These are phyloP conservation scores for Microtus ochrogaster DNA, from an alignment of 2,113 vertebrate species.

Conservation along the genomic window DNA sequence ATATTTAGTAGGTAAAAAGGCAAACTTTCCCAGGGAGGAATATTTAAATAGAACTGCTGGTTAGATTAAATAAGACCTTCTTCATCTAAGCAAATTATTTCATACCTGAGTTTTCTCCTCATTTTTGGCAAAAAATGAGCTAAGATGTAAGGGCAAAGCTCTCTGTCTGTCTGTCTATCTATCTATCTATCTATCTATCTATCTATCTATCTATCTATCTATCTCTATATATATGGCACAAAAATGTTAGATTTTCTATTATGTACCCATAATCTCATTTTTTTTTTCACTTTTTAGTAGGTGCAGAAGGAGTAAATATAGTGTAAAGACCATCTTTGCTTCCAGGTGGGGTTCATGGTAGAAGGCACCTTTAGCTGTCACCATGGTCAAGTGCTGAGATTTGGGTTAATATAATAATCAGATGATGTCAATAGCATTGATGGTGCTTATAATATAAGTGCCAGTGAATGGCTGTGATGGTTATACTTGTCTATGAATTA, in stretches of 20 bases:
- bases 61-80: neutral
- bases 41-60: conserved; percentile 17
- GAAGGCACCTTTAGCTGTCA: conserved; percentile 5
- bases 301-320: neutral
- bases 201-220: no score
- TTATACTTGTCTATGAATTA: neutral
- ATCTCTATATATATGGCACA: no score
- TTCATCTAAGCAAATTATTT: conserved; percentile 38
- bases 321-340: neutral
- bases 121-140: conserved; percentile 9
- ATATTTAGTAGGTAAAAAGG: conserved; percentile 32
- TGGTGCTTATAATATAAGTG: neutral
- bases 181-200: no score
- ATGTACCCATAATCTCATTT: neutral
- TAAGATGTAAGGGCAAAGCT: neutral
- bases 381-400: conserved; percentile 2
- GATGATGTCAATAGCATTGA: neutral
- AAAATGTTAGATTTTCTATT: conserved; percentile 12
- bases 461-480: neutral
- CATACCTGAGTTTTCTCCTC: neutral
- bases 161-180: no score
- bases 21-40: neutral
- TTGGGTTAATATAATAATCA: neutral
- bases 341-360: neutral
- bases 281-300: conserved; percentile 32